phyloP scores from a whole-genome alignment of 53 echinoderm and acorn worm species.

The Mesocentrotus franciscanus region DNA sequence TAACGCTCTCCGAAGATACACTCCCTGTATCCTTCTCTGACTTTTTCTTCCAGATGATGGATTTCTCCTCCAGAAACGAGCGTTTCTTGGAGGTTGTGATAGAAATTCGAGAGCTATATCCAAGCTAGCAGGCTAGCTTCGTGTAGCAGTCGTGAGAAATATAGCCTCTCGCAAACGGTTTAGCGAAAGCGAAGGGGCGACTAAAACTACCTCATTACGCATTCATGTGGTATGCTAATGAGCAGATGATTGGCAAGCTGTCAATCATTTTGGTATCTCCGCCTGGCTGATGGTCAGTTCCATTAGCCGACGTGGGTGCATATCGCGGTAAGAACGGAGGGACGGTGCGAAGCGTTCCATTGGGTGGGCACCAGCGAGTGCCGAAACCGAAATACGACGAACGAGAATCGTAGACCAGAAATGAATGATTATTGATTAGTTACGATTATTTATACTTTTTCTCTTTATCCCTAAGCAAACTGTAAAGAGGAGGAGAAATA shows the following conservation, averaged over 20 bases:
- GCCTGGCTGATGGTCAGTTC: slow-evolving; percentile 53
- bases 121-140: slow-evolving; percentile 1
- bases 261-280: slow-evolving; percentile 48
- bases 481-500: too few relatives aligned
- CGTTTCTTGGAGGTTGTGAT: slow-evolving; percentile 38
- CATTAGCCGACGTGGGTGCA: slow-evolving; percentile 60
- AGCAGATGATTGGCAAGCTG: slow-evolving; percentile 51
- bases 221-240: slow-evolving; percentile 68
- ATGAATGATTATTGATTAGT: neutral
- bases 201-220: slow-evolving; percentile 69
- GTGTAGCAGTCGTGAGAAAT: slow-evolving; percentile 39
- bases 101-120: slow-evolving; percentile 40
- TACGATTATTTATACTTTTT: too few relatives aligned
- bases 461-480: too few relatives aligned
- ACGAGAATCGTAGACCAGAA: neutral
- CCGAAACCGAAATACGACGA: neutral
- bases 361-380: neutral
- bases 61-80: slow-evolving; percentile 55
- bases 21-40: neutral
- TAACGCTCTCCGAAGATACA: neutral
- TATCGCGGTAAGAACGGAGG: slow-evolving; percentile 46
- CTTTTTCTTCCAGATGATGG: neutral
- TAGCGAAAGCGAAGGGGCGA: slow-evolving; percentile 49
- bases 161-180: slow-evolving; percentile 40
- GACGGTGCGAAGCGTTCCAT: slow-evolving; percentile 38